These are phyloP conservation scores for Drosophila nannoptera DNA, from an alignment of 1,140 invertebrate species.

Conservation along the genomic window DNA sequence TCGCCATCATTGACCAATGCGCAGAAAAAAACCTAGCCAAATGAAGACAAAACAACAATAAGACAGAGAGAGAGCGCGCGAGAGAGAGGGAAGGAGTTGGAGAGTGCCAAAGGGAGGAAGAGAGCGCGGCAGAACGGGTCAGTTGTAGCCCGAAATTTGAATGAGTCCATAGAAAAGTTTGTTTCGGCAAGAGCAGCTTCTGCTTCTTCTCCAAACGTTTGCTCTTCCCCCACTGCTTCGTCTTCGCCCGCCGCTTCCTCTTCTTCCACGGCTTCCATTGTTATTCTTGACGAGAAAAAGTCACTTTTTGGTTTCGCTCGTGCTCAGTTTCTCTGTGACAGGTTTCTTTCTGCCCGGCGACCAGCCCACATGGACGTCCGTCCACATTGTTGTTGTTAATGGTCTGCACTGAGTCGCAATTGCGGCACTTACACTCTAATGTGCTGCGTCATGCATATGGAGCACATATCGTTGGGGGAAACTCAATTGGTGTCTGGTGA, in stretches of 20 bases:
- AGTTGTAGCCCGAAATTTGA: conserved; percentile 63
- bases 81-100: background rate
- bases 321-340: conserved; percentile 39
- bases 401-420: conserved; percentile 51
- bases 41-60: background rate
- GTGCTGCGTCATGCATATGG: too few species aligned
- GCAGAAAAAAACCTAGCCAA: conserved; percentile 39
- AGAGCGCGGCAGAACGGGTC: background rate
- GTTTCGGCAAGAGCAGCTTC: conserved; percentile 3
- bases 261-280: conserved; percentile 13
- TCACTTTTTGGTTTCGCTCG: conserved; percentile 63
- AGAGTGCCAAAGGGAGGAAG: background rate
- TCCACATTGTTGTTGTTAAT: conserved; percentile 49
- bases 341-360: conserved; percentile 6
- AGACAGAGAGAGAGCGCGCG: background rate
- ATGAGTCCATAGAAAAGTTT: conserved; percentile 55
- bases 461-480: too few species aligned
- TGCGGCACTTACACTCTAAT: conserved; percentile 31
- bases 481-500: too few species aligned
- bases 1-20: conserved; percentile 51
- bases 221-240: conserved; percentile 15
- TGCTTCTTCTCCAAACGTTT: conserved; percentile 22
- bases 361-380: conserved; percentile 15
- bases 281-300: conserved; percentile 57
- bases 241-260: conserved; percentile 12